These are phyloP conservation scores for Psilopogon haemacephalus DNA, from an alignment of 2,113 vertebrate genomes.

Conservation along the genomic window DNA sequence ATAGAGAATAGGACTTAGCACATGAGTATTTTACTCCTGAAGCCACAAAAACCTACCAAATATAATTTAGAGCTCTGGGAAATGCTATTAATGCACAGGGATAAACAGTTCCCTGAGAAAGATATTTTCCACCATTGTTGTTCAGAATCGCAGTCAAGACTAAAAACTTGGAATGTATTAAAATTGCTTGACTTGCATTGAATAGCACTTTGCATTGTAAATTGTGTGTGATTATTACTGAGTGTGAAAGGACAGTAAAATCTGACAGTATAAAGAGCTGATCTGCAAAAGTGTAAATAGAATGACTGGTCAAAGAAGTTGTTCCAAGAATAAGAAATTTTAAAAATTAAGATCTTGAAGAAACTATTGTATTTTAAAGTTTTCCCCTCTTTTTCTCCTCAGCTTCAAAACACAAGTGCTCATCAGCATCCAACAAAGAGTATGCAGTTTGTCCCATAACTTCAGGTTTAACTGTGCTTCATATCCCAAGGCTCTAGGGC, in stretches of 20 bases:
- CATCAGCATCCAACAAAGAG: neutral
- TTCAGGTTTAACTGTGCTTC: neutral
- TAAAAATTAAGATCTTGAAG: neutral
- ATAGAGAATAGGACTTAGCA: neutral
- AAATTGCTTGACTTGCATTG: neutral
- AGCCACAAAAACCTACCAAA: neutral
- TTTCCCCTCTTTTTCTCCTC: neutral
- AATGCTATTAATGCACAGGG: neutral
- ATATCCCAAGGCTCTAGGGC: neutral
- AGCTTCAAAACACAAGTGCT: neutral
- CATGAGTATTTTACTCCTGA: neutral
- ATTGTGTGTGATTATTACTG: neutral
- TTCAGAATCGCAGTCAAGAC: neutral
- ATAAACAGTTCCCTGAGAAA: neutral
- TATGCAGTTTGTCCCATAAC: rapidly evolving
- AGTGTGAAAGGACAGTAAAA: neutral
- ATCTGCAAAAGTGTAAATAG: neutral
- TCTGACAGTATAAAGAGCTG: neutral
- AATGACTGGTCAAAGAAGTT: neutral
- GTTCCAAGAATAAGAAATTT: neutral
- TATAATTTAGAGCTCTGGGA: neutral
- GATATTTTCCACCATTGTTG: neutral
- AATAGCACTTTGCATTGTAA: neutral
- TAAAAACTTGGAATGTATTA: neutral
- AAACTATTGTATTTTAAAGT: neutral